A percentile compares a stretch with the other conserved stretches of the same genome.
Conservation (phyloP, 2,888 invertebrate species). For the Cryptophagus acutangulus region DNA sequence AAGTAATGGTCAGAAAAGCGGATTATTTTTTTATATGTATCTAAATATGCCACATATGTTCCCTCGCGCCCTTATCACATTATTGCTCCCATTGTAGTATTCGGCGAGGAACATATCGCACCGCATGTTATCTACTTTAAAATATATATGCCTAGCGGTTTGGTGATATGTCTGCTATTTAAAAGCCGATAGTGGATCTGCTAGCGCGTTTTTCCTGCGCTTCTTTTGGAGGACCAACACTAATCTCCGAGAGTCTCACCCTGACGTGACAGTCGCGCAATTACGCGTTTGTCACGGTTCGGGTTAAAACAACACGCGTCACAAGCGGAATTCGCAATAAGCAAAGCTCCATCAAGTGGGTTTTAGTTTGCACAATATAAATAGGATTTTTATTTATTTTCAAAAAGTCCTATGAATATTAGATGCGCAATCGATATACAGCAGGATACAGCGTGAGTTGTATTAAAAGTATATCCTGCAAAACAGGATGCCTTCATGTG, state of each 20-base stretch:
- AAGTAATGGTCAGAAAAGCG: constrained; percentile 43
- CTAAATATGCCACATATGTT: constrained; percentile 43
- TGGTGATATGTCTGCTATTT: constrained; percentile 11
- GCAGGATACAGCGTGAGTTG: too few species aligned
- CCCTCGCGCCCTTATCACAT: constrained; percentile 8
- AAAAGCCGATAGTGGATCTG: constrained; percentile 14
- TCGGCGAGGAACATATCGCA: too few species aligned
- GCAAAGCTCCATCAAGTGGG: constrained; percentile 31
- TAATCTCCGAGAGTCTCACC: constrained; percentile 5
- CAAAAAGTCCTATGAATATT: neutral
- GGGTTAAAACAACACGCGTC: constrained; percentile 40
- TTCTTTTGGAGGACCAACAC: constrained; percentile 1
- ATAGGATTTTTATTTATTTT: constrained; percentile 1
- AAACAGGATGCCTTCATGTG: too few species aligned
- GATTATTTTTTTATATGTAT: constrained; percentile 45
- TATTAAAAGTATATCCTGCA: too few species aligned
- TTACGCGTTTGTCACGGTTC: constrained; percentile 41
- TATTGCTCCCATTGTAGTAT: constrained; percentile 3
- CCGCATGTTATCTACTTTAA: constrained; percentile 16
- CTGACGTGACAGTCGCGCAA: constrained; percentile 40
- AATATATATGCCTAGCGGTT: constrained; percentile 10
- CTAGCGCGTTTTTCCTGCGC: constrained; percentile 10
- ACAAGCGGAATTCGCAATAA: constrained; percentile 44
- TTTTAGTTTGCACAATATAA: constrained; percentile 12
- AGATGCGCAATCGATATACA: too few species aligned